Evolutionary conservation across 2,888 invertebrate genomes (phyloP).

Genomic region (Blomia tropicalis): DNA sequence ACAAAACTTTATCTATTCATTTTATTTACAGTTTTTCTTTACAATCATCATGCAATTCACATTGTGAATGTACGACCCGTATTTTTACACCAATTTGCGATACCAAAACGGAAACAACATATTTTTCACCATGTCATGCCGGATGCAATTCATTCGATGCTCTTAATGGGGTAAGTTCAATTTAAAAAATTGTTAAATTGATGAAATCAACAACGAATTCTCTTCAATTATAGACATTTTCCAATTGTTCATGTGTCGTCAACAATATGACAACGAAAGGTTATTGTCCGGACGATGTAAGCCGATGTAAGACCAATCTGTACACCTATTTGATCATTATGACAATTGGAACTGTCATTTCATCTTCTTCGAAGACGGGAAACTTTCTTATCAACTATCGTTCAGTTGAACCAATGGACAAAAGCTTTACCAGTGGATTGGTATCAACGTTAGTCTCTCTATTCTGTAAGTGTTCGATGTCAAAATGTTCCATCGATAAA

Average conservation of each 20-base stretch:
- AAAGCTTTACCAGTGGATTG: constrained; percentile 29
- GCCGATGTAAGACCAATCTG: constrained; percentile 35
- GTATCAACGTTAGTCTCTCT: constrained; percentile 27
- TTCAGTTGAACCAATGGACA: constrained; percentile 29
- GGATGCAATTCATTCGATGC: constrained; percentile 11
- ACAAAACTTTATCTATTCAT: constrained; percentile 1
- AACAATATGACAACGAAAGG: constrained; percentile 34
- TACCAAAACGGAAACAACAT: neutral
- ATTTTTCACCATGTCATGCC: constrained; percentile 23
- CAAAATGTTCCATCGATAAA: neutral
- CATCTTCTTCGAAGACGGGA: constrained; percentile 27
- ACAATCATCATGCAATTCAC: constrained; percentile 1
- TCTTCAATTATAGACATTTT: neutral
- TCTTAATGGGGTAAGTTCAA: neutral
- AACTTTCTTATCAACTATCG: constrained; percentile 19
- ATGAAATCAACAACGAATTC: no score
- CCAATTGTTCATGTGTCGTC: constrained; percentile 15
- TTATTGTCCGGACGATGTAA: constrained; percentile 44
- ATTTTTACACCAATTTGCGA: constrained; percentile 20
- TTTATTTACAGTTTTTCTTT: neutral
- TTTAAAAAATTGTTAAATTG: neutral
- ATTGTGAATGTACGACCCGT: constrained; percentile 18
- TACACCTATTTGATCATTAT: constrained; percentile 26
- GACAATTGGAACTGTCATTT: constrained; percentile 26
- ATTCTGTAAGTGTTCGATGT: constrained; percentile 26